Conservation (phyloP, 2,888 invertebrate species). For the Amphiduros pacificus region DNA sequence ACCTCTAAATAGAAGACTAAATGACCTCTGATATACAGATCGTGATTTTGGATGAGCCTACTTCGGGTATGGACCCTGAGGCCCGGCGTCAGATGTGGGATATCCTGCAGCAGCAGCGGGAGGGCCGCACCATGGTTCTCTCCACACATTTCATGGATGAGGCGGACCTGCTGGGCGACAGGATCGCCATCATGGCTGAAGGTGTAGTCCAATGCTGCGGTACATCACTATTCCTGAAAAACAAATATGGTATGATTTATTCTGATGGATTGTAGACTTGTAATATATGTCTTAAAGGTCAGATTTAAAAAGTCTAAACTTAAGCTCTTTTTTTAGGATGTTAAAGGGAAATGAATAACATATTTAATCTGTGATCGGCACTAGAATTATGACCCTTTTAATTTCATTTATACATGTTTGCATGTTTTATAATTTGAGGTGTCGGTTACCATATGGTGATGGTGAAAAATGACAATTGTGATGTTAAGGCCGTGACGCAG, state of each 20-base stretch:
- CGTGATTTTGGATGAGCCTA: constrained; percentile 64
- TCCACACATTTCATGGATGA: constrained; percentile 85
- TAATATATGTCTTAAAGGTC: too few species aligned
- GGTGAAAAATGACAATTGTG: constrained; percentile 65
- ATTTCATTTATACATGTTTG: too few species aligned
- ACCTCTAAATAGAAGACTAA: too few species aligned
- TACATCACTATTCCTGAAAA: constrained; percentile 73
- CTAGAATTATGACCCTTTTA: too few species aligned
- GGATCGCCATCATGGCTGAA: constrained; percentile 83
- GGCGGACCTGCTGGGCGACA: constrained; percentile 82
- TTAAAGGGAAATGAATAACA: too few species aligned
- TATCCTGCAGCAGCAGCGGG: constrained; percentile 67
- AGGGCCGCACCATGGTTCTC: constrained; percentile 75
- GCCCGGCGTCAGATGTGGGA: constrained; percentile 72
- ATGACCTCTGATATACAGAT: constrained; percentile 29
- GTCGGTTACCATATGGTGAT: constrained; percentile 79
- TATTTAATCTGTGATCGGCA: too few species aligned
- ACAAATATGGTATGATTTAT: constrained; percentile 75
- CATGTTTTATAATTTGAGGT: constrained; percentile 7
- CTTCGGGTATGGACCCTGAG: constrained; percentile 64
- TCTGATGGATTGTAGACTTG: too few species aligned
- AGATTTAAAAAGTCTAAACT: too few species aligned
- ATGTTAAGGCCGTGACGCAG: constrained; percentile 63
- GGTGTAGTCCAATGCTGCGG: constrained; percentile 80
- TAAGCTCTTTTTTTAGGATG: too few species aligned